phyloP scores from a whole-genome alignment of 2,113 vertebrate species.

The Azemiops feae region DNA sequence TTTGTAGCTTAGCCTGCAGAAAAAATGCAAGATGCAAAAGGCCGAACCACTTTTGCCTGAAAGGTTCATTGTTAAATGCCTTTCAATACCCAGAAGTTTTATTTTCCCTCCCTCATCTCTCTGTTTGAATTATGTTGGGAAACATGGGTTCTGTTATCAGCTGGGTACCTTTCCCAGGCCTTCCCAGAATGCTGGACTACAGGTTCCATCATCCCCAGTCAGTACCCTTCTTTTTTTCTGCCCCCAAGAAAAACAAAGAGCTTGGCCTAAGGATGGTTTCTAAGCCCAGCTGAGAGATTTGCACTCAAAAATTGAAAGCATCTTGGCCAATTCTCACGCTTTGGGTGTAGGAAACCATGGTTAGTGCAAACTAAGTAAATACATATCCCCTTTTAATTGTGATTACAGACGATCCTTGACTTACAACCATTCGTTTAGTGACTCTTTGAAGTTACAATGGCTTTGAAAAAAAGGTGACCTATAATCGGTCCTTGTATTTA shows the following conservation, averaged over 20 bases:
- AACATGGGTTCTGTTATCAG: background rate
- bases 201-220: background rate
- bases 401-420: no score
- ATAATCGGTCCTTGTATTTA: no score
- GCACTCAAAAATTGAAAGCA: background rate
- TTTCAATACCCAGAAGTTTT: background rate
- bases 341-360: background rate
- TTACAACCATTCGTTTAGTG: no score
- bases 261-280: no score
- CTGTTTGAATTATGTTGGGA: background rate
- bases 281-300: background rate
- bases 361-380: background rate
- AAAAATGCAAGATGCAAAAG: background rate
- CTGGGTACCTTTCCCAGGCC: background rate
- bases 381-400: background rate
- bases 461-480: no score
- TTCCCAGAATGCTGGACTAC: background rate
- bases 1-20: background rate
- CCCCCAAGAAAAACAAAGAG: background rate
- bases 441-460: no score
- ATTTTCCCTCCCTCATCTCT: background rate
- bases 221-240: background rate
- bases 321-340: background rate
- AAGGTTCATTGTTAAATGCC: background rate
- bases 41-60: no score